A percentile compares a stretch with the other conserved stretches of the same genome.
phyloP scores from a whole-genome alignment of 2,113 vertebrate genomes.

The Nymphicus hollandicus region DNA sequence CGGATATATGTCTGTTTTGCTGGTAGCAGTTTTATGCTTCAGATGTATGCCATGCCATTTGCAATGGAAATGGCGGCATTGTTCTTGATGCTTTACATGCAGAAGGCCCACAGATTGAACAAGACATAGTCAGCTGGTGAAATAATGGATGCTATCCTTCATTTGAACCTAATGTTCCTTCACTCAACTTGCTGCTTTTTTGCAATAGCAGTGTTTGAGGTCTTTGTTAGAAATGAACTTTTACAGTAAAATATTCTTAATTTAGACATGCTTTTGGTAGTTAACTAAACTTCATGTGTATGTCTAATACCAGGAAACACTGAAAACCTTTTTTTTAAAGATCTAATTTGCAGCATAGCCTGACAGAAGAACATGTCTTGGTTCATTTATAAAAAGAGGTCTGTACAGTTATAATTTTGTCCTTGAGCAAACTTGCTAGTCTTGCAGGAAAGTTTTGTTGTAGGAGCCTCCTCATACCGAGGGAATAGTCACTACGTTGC shows the following conservation, averaged over 20 bases:
- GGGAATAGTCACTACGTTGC: neutral
- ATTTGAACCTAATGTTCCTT: neutral
- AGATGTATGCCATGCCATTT: conserved; percentile 51
- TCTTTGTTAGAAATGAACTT: neutral
- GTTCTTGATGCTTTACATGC: conserved; percentile 48
- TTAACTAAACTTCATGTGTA: neutral
- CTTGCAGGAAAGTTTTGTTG: neutral
- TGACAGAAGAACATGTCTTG: neutral
- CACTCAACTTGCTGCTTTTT: neutral
- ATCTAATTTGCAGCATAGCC: neutral
- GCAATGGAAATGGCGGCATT: conserved; percentile 49
- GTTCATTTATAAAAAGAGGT: neutral
- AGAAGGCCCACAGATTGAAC: conserved; percentile 33
- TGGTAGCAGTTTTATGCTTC: conserved; percentile 50
- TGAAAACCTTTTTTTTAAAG: neutral
- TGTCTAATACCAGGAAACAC: neutral
- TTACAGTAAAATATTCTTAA: neutral
- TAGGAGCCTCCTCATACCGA: neutral
- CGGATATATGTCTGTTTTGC: neutral
- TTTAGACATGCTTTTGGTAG: neutral
- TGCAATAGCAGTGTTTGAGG: neutral
- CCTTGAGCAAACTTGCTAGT: neutral
- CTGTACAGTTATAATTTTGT: neutral
- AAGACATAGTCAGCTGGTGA: conserved; percentile 27
- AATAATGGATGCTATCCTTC: conserved; percentile 31